Evolutionary conservation across 2,888 invertebrate genomes (phyloP).

Genomic region (Andrena bicolor): DNA sequence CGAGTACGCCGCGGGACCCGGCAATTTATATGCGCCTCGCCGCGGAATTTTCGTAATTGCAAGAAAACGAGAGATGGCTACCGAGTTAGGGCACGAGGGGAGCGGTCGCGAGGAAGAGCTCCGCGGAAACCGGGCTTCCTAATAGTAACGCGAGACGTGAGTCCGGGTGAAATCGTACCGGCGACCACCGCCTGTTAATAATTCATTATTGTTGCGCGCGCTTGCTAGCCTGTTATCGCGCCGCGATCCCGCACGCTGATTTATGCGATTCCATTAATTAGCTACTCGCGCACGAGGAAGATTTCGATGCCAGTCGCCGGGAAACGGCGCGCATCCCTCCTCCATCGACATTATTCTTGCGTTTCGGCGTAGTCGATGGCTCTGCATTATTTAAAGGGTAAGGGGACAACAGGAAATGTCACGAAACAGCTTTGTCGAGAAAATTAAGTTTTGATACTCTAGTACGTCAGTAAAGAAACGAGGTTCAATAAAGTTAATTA

Average conservation of each 20-base stretch:
- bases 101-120: background rate
- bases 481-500: too few relatives aligned
- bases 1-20: background rate
- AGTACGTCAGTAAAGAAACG: too few relatives aligned
- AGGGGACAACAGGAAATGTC: too few relatives aligned
- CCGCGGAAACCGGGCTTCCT: conserved; percentile 5
- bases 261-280: conserved; percentile 23
- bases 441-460: too few relatives aligned
- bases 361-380: background rate
- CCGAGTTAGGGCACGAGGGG: background rate
- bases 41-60: conserved; percentile 38
- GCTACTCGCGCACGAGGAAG: background rate
- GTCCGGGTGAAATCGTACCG: conserved; percentile 12
- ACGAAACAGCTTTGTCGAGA: too few relatives aligned
- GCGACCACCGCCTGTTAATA: background rate
- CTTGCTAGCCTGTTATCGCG: conserved; percentile 12
- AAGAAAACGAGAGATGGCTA: conserved; percentile 26
- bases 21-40: conserved; percentile 17
- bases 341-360: background rate
- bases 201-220: conserved; percentile 12
- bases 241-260: background rate
- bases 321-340: background rate
- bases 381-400: too few relatives aligned
- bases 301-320: conserved; percentile 8
- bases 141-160: background rate